Conservation (phyloP, 2,888 invertebrate genomes). For the Apoderus coryli region DNA sequence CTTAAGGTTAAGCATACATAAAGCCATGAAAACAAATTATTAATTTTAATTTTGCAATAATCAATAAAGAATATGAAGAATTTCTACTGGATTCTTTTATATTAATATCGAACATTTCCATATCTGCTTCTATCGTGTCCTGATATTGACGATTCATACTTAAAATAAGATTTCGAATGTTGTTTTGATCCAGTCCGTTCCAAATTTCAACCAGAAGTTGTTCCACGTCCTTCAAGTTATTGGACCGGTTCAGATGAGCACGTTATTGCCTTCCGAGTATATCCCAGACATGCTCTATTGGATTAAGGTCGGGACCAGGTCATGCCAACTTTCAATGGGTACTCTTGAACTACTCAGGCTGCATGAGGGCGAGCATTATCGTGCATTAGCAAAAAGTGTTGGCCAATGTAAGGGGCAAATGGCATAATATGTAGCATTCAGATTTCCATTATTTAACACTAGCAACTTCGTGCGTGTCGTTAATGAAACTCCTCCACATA, state of each 20-base stretch:
- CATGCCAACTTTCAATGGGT: slow-evolving; percentile 6
- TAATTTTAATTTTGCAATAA: no score
- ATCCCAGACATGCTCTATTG: slow-evolving; percentile 9
- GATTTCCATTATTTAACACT: no score
- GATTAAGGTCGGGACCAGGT: slow-evolving; percentile 7
- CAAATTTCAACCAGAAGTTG: slow-evolving; percentile 11
- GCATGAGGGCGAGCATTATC: slow-evolving; percentile 8
- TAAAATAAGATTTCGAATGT: slow-evolving; percentile 14
- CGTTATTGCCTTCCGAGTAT: slow-evolving; percentile 7
- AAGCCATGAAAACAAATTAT: no score
- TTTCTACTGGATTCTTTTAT: no score
- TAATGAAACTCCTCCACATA: no score
- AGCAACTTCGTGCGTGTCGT: no score
- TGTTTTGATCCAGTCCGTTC: slow-evolving; percentile 8
- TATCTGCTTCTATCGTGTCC: slow-evolving; percentile 3
- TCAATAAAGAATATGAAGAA: no score
- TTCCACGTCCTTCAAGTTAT: slow-evolving; percentile 5
- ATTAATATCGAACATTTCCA: slow-evolving; percentile 5
- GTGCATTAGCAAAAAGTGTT: no score
- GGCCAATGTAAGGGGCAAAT: no score
- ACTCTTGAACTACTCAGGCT: slow-evolving; percentile 6
- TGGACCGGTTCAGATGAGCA: slow-evolving; percentile 7
- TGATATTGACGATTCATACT: slow-evolving; percentile 11
- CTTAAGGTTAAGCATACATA: no score
- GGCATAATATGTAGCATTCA: no score